Evolutionary conservation across 2,888 invertebrate genomes (phyloP), one percentile per base, ranked within the genome.

Genomic region (Tinea pellionella): DNA sequence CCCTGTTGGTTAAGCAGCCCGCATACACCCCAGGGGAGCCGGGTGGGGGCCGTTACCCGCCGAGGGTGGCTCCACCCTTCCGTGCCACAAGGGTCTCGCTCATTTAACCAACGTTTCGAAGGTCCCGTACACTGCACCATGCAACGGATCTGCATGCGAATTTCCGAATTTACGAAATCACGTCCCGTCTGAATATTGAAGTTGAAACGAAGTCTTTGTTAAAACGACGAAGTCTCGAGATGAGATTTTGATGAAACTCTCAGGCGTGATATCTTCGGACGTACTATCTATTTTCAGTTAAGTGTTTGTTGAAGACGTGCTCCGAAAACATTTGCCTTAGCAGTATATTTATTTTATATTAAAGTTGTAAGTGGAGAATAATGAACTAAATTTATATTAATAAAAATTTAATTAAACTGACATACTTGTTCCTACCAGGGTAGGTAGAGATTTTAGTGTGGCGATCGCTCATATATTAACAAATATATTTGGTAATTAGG

Each of bases 61-160:
- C 63, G 64, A 68, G 68, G 67, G 68, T 72, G 73, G 73, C 42
- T n/a, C 43, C 59, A 59, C 59, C 59, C 59, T 15, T 13, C 32
- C 32, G 12, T 3, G 57, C 57, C 32, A 32, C 57, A 57, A 57
- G 57, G 57, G 57, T 57, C 57, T 24, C 51, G 30, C 47, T 59
- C 59, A 43, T 47, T 59, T 59, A 59, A 18, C 19, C 18, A 42
- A 16, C 41, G 55, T 11, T 16, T 24, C 47, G 16, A 60, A 78
- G 67, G 68, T 69, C 69, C 68, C 68, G 70, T 69, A 72, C 41
- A 42, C 66, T 68, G 69, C 69, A 70, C 64, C 64, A 62, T 63
- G 66, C 61, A 61, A 61, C 58, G 70, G 70, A 77, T 76, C 77
- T 75, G 83, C 83, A 84, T 84, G 75, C 79, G 75, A 85, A 85